Percentiles rank a stretch among this genome's conserved stretches.
Evolutionary conservation across 2,888 invertebrate species (phyloP).

Genomic region (Allophyes oxyacanthae): DNA sequence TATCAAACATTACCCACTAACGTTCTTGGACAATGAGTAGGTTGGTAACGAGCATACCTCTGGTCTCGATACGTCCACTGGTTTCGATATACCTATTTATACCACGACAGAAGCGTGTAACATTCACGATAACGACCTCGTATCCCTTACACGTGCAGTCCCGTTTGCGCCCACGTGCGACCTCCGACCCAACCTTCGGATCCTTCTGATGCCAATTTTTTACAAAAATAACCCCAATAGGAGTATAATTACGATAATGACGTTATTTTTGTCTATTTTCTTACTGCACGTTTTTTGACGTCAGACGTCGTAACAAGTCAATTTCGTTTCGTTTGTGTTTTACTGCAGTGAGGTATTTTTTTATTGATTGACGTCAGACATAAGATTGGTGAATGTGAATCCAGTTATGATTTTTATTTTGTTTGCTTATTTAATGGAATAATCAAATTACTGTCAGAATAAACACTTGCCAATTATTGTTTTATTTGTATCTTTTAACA

Average conservation of each 20-base stretch:
- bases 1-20: conserved; percentile 3
- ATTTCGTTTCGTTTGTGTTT: conserved; percentile 18
- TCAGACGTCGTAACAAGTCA: conserved; percentile 17
- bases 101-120: conserved; percentile 32
- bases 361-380: conserved; percentile 25
- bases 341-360: conserved; percentile 24
- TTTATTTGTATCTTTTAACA: too few relatives aligned
- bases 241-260: conserved; percentile 47
- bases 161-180: conserved; percentile 44
- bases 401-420: not conserved
- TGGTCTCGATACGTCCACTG: conserved; percentile 10
- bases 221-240: conserved; percentile 43
- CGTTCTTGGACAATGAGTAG: conserved; percentile 27
- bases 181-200: conserved; percentile 36
- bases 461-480: not conserved
- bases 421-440: not conserved
- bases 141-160: conserved; percentile 47
- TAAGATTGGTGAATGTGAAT: conserved; percentile 9
- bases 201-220: conserved; percentile 23
- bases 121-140: conserved; percentile 37
- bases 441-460: not conserved
- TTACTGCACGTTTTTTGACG: conserved; percentile 41
- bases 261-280: conserved; percentile 42
- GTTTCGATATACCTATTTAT: conserved; percentile 17
- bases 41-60: conserved; percentile 21